A percentile compares a stretch with the other conserved stretches of the same genome.
These are phyloP conservation scores for Nyctibius grandis DNA, from an alignment of 2,797 vertebrate species.

Conservation along the genomic window DNA sequence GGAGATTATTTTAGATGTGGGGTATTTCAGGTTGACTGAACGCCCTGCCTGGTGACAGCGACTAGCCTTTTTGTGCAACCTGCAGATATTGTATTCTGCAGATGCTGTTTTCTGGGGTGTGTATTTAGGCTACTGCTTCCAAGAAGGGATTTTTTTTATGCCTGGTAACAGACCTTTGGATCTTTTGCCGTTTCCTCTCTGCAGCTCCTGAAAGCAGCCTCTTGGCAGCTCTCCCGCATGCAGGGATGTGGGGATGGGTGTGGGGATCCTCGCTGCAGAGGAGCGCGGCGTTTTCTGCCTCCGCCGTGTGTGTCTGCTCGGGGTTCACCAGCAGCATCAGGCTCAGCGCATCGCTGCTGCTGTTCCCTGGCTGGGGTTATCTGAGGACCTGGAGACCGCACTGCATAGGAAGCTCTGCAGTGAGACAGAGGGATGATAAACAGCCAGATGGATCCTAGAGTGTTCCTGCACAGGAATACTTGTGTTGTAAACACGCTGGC, in stretches of 20 bases:
- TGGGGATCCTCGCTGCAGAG: conserved; percentile 33
- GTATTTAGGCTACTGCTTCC: neutral
- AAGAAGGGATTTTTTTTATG: neutral
- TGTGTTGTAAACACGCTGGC: conserved; percentile 24
- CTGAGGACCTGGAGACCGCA: conserved; percentile 50
- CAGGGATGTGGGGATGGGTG: neutral
- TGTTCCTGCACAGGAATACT: conserved; percentile 48
- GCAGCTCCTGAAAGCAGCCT: conserved; percentile 42
- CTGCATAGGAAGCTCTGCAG: conserved; percentile 53
- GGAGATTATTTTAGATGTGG: neutral
- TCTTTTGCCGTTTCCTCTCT: neutral
- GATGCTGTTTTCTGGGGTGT: neutral
- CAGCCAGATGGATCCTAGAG: conserved; percentile 41
- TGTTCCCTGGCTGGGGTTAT: conserved; percentile 35
- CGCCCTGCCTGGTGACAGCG: neutral
- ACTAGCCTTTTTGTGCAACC: neutral
- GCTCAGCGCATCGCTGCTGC: neutral
- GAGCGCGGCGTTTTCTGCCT: neutral
- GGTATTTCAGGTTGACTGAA: neutral
- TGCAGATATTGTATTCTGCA: neutral
- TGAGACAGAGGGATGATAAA: conserved; percentile 28
- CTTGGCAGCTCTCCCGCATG: conserved; percentile 42
- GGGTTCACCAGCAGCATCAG: neutral
- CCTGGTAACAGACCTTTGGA: conserved; percentile 59
- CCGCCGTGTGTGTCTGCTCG: neutral